Conservation (phyloP, 2,797 vertebrate genomes). For the Protonibea diacanthus region DNA sequence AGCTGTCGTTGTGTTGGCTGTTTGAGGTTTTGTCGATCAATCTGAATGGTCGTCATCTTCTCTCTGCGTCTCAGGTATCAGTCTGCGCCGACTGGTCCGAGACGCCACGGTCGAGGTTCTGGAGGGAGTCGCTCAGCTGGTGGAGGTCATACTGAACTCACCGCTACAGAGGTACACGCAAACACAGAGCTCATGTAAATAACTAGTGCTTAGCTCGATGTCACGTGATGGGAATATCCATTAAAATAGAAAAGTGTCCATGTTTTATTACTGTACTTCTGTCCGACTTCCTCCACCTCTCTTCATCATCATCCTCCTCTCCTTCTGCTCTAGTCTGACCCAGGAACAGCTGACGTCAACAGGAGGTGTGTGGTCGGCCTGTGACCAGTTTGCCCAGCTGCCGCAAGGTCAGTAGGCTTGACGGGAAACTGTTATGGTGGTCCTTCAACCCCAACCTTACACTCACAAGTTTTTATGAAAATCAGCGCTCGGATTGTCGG, state of each 20-base stretch:
- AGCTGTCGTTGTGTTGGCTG: neutral
- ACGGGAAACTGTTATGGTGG: too few species aligned
- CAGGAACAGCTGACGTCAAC: constrained; percentile 91
- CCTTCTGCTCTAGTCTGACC: constrained; percentile 80
- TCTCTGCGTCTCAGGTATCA: constrained; percentile 82
- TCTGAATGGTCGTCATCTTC: neutral
- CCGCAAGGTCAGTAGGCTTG: constrained; percentile 85
- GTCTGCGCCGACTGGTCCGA: constrained; percentile 88
- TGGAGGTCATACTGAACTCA: constrained; percentile 86
- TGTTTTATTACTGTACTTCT: neutral
- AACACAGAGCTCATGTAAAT: neutral
- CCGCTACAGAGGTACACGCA: constrained; percentile 87
- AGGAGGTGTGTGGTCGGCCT: constrained; percentile 91
- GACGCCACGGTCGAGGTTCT: constrained; percentile 87
- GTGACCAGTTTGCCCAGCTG: constrained; percentile 85
- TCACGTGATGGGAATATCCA: too few species aligned
- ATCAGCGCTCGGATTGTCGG: too few species aligned
- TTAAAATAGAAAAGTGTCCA: neutral
- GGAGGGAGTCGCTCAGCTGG: constrained; percentile 89
- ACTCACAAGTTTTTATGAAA: too few species aligned
- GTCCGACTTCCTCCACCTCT: neutral
- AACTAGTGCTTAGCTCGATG: too few species aligned
- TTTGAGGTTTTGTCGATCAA: neutral
- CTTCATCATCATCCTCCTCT: neutral
- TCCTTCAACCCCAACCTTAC: neutral